Evolutionary conservation across 2,113 vertebrate species (phyloP), one percentile per base, ranked within the genome.

Genomic region (Dolichallabes microphthalmus): DNA sequence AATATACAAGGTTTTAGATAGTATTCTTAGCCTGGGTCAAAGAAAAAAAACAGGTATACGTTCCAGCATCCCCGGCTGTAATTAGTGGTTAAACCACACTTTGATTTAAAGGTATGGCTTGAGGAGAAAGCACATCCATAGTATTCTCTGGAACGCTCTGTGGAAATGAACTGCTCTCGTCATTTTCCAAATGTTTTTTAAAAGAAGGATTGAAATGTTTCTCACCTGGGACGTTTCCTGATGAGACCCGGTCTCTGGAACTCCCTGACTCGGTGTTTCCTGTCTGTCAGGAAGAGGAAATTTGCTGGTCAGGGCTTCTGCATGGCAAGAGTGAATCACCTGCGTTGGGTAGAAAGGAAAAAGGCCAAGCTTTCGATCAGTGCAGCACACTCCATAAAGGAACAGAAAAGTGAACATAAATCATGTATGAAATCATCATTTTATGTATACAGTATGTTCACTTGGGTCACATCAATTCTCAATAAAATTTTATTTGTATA

Each of bases 141-240:
- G 78, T 86, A 84, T 86, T 83, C 52, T 82, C 19, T 10, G 39
- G 66, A 27, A 64, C 79, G 58, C 3, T 77, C 74, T 71, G 80
- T 88, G 52, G 78, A 86, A 85, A 52, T 15, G 77, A 61, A 19
- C 52, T 22, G 39, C n/a, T 6, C 57, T 82, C 66, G 85, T 64
- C 20, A 75, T 82, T 58, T 68, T 17, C 20, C 75, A 61, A 50
- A 45, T 80, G 20, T 45, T 64, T 82, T 35, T 35, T 35, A 32
- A 57, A 55, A 25, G 69, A 53, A 45, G 30, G 30, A 61, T 73
- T 55, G 15, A n/a, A 53, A 22, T 76, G 75, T 88, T 83, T 73
- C 92, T 87, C 88, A 88, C 19, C 84, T 82, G 87, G 53, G 77
- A 30, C 82, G 87, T 87, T 94, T 93, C 93, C 92, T 92, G 91